Evolutionary conservation across 2,888 invertebrate species (phyloP), one percentile per base, ranked within the genome.

Genomic region (Poecilobothrus nobilitatus): DNA sequence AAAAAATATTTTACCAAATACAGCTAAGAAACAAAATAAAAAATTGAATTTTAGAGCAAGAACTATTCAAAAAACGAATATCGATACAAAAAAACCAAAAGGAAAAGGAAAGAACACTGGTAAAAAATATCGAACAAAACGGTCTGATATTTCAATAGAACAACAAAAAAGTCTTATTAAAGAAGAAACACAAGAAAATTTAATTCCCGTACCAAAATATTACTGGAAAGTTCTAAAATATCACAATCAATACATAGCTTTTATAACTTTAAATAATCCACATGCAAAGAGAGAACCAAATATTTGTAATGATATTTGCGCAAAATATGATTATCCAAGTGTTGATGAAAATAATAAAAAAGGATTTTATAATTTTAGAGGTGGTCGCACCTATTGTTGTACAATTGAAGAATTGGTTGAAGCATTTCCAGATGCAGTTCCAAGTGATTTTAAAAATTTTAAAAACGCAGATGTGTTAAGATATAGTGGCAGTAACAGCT

Each of bases 241-340:
- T 67, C 75, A 77, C 21, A 71, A 73, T 33, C 74, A 74, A 5
- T 84, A 79, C n/a, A 81, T 84, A n/a, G 84, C 79, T n/a, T 78
- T 85, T 65, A 76, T 85, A 3, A 76, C 79, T 37, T 73, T 83
- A 10, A 85, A 85, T 74, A 83, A 84, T 77, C 84, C 84, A 69
- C n/a, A 53, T 53, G 53, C 53, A 72, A 2, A 12, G 8, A 69
- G 67, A 20, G 69, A 74, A n/a, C 77, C 79, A 66, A 67, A 76
- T 20, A 73, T 81, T 66, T 82, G 82, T 72, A 71, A 73, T 6
- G 77, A 81, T 78, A 74, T 83, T 69, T 84, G 84, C 71, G 70
- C 71, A 1, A 68, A 74, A 53, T 72, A 75, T 68, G 79, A 79
- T 7, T 84, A 81, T 21, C 4, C 7, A 20, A 65, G 21, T 63